Conservation (phyloP, 2,888 invertebrate species). For the Acanthococcus lagerstroemiae region DNA sequence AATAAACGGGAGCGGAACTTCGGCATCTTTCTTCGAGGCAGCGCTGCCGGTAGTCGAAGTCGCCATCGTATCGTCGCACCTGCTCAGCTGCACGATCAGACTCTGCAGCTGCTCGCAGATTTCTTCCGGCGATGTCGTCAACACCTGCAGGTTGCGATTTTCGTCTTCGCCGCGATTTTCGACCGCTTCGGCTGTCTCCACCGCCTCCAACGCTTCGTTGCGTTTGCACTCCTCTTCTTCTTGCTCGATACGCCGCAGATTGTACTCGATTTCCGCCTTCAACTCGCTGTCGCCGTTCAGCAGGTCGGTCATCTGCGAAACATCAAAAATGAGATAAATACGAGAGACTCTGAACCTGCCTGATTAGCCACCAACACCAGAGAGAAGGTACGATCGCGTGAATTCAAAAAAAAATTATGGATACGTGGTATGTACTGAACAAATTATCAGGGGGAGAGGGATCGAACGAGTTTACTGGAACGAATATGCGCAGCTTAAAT, state of each 20-base stretch:
- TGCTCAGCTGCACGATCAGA: not conserved
- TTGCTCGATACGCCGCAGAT: not conserved
- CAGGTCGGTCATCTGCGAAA: conserved; percentile 7
- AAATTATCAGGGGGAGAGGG: no score
- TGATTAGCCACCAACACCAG: no score
- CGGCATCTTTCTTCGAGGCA: no score
- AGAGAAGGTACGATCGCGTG: no score
- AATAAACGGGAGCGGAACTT: no score
- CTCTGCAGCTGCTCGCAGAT: not conserved
- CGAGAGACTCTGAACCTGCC: no score
- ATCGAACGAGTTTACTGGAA: no score
- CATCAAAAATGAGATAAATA: not conserved
- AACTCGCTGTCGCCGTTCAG: conserved; percentile 16
- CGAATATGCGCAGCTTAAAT: no score
- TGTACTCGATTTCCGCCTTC: conserved; percentile 19
- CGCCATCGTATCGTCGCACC: no score
- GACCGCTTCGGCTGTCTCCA: not conserved
- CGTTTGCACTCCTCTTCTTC: conserved; percentile 5
- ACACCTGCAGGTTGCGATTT: not conserved
- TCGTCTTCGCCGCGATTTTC: conserved; percentile 1
- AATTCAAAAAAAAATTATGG: no score
- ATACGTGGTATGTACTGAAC: no score
- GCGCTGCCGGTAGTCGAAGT: no score
- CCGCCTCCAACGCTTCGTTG: not conserved
- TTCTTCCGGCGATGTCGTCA: conserved; percentile 7